Base-by-base conservation (phyloP, 2,888 invertebrate species). In the Hydrotaea diabolus region DNA sequence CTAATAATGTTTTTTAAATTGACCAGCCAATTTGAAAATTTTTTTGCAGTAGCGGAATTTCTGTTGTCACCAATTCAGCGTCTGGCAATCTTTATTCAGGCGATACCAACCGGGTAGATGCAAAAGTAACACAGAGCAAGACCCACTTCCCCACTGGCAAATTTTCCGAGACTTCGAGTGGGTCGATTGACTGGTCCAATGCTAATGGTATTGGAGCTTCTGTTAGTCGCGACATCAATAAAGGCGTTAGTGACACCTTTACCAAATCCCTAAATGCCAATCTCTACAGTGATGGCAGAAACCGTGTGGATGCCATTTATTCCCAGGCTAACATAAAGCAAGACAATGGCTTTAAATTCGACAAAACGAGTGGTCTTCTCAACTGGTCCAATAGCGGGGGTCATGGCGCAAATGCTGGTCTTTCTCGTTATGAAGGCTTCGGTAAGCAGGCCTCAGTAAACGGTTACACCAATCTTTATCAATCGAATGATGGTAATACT, bases 211-310 rank as follows among this genome's bases (percentile, higher is more conserved):
- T 79, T 39, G 55, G 39, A 8, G 80, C 57, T 0, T 36, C 75
- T 0, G 8, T 75, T 15, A 71, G 75, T n/a, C 75, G 75, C 49
- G 80, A 80, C n/a, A 59, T 75, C 26, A 62, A 75, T 19, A 74
- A 49, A n/a, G 80, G 80, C n/a, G 57, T 75, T 21, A 80, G 75
- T 71, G 75, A 80, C 8, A 80, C 72, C n/a, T 69, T 75, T n/a
- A 59, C 75, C 11, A 75, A 80, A 69, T 69, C 75, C n/a, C 13
- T 75, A 0, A 21, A 21, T 0, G 74, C 66, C 23, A 80, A 80
- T 49, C 7, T 80, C 0, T 75, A 69, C 5, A 26, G 69, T 2
- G 57, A 49, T 36, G 59, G 15, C 19, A 46, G 31, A 17, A 74
- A 80, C 19, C 43, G 69, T 49, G 19, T 80, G 31, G 75, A 80